Percentiles rank a stretch among this genome's conserved stretches.
Evolutionary conservation across 2,888 invertebrate species (phyloP).

Genomic region (Pristionchus japonicus): DNA sequence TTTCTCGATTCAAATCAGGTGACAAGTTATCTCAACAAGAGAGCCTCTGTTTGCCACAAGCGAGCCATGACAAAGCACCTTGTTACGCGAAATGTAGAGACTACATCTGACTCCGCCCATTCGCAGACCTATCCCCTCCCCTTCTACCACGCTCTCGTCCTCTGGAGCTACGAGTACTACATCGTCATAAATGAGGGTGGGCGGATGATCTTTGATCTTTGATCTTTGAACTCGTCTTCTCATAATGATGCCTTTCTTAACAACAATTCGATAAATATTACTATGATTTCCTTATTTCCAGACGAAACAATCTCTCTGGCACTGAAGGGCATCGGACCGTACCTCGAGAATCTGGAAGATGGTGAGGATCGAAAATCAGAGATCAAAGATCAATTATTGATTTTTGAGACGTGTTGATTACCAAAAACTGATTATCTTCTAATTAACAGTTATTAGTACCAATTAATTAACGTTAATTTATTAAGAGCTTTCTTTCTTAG

Average conservation of each 20-base stretch:
- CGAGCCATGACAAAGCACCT: too few relatives aligned
- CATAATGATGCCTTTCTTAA: too few relatives aligned
- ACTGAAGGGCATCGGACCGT: background rate
- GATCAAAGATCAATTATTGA: background rate
- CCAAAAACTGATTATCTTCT: background rate
- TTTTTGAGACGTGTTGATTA: too few relatives aligned
- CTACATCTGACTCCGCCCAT: background rate
- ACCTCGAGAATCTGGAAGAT: background rate
- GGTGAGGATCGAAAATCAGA: background rate
- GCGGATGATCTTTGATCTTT: background rate
- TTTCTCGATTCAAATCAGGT: too few relatives aligned
- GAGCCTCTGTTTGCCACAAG: too few relatives aligned
- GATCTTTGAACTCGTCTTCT: background rate
- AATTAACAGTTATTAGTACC: background rate
- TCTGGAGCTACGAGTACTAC: background rate
- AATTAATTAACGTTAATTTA: too few relatives aligned
- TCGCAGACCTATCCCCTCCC: background rate
- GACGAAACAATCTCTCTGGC: background rate
- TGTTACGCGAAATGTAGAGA: too few relatives aligned
- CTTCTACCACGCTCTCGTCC: background rate
- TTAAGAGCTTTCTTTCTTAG: too few relatives aligned
- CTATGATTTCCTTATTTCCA: background rate
- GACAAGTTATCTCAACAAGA: too few relatives aligned
- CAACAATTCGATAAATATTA: too few relatives aligned
- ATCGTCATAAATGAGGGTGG: background rate